phyloP scores from a whole-genome alignment of 92 coral and sea anemone genomes.

The Bergia sp. region DNA sequence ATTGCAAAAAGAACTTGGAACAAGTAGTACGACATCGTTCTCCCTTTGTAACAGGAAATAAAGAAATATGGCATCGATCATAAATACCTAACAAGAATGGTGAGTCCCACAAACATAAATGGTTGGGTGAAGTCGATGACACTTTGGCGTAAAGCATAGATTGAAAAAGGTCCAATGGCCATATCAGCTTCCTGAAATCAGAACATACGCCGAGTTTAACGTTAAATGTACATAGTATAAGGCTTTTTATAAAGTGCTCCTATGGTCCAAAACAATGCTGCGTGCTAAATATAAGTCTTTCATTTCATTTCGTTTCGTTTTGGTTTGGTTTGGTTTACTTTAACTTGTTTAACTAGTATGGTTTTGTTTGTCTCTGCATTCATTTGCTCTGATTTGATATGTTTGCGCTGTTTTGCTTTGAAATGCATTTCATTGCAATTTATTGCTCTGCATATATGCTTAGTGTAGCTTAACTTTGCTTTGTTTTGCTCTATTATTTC shows the following conservation, averaged over 20 bases:
- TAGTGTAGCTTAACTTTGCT: background rate
- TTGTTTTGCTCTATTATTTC: background rate
- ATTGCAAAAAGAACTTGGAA: background rate
- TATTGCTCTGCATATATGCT: background rate
- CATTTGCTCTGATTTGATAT: background rate
- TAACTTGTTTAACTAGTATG: too few species aligned
- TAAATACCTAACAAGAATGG: constrained; percentile 24
- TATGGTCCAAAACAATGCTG: too few species aligned
- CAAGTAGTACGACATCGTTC: background rate
- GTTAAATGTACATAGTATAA: too few species aligned
- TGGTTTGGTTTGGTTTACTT: background rate
- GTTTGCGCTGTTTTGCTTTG: background rate
- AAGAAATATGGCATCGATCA: too few species aligned
- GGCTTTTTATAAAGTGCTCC: too few species aligned
- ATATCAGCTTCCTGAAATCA: constrained; percentile 68
- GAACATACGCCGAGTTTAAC: too few species aligned
- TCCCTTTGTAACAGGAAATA: background rate
- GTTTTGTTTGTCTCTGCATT: background rate
- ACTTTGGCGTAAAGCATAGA: constrained; percentile 65
- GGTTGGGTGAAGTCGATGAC: constrained; percentile 72
- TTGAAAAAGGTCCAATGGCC: constrained; percentile 66
- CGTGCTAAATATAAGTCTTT: too few species aligned
- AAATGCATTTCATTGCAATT: background rate
- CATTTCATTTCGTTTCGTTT: too few species aligned
- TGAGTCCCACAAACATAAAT: constrained; percentile 67